Evolutionary conservation across 2,113 vertebrate species (phyloP).

Genomic region (Equus przewalskii): DNA sequence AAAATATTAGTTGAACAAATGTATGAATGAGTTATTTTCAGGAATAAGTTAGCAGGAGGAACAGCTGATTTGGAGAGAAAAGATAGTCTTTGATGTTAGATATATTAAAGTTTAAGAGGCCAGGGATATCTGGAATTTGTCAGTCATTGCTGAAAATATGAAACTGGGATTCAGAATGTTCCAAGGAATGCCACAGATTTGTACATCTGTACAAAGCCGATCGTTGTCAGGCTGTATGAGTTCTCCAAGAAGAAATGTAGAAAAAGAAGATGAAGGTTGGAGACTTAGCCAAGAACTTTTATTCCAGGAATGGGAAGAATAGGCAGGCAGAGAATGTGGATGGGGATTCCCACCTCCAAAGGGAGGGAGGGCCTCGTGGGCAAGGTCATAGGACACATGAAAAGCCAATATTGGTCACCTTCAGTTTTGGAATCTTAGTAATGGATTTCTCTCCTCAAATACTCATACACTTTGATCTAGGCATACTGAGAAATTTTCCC

Average conservation of each 20-base stretch:
- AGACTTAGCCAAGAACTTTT: background rate
- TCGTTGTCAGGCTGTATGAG: background rate
- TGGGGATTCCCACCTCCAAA: background rate
- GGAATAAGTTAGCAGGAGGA: background rate
- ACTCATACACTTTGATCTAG: background rate
- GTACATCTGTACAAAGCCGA: background rate
- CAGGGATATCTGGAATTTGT: background rate
- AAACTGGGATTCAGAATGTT: background rate
- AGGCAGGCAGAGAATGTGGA: background rate
- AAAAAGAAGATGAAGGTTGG: background rate
- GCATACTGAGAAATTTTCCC: background rate
- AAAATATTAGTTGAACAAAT: slow-evolving; percentile 7
- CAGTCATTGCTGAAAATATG: background rate
- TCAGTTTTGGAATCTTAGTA: background rate
- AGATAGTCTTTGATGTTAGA: background rate
- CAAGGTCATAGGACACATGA: background rate
- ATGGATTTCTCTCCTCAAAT: background rate
- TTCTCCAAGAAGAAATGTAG: background rate
- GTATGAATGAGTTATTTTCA: background rate
- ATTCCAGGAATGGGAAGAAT: background rate
- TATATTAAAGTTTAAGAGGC: background rate
- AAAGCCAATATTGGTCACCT: background rate
- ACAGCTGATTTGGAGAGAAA: slow-evolving; percentile 12
- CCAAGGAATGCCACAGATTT: background rate
- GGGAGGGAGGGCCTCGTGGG: background rate